A percentile compares a stretch with the other conserved stretches of the same genome.
Conservation (phyloP, 2,888 invertebrate species). For the Argynnis bischoffii region DNA sequence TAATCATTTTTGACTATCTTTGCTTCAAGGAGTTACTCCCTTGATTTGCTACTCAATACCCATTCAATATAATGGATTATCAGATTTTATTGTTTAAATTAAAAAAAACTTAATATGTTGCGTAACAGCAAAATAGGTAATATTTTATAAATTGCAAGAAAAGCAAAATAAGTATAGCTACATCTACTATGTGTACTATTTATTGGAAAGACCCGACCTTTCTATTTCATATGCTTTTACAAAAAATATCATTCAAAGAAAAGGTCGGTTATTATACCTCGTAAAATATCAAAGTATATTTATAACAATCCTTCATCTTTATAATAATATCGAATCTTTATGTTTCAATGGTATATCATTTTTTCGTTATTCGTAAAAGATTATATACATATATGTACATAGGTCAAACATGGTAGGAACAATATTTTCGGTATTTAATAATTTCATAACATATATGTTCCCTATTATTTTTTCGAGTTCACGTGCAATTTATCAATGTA, state of each 20-base stretch:
- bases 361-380: constrained; percentile 5
- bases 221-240: constrained; percentile 10
- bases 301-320: constrained; percentile 9
- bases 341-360: constrained; percentile 36
- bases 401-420: no score
- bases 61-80: no score
- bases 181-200: background rate
- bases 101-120: no score
- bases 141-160: background rate
- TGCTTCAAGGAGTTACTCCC: no score
- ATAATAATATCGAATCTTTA: constrained; percentile 16
- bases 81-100: no score
- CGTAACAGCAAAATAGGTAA: no score
- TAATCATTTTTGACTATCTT: no score
- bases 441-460: no score
- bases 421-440: no score
- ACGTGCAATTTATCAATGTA: no score
- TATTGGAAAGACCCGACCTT: constrained; percentile 7
- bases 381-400: background rate
- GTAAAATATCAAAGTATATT: constrained; percentile 17
- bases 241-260: constrained; percentile 13
- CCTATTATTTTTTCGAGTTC: no score
- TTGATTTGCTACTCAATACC: no score
- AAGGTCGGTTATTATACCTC: constrained; percentile 8
- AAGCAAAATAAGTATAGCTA: constrained; percentile 4